Base-by-base conservation (phyloP, 2,113 vertebrate genomes). In the Capreolus pygargus region DNA sequence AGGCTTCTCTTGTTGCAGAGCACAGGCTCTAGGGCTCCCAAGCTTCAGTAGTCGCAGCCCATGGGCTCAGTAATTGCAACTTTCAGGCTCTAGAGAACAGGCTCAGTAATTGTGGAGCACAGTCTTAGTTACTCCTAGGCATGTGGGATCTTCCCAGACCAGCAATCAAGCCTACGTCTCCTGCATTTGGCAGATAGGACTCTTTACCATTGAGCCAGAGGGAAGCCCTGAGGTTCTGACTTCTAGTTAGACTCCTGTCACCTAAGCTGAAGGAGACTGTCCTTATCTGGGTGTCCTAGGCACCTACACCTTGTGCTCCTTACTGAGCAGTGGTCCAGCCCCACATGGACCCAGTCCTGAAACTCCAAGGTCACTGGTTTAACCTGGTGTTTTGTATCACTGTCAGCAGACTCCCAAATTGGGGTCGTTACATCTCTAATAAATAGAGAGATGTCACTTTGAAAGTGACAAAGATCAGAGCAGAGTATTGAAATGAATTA, bases 51-150 rank as follows among this genome's bases (percentile, higher is more conserved):
- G 36, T 43, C 14, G 70, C 23, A 27, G 70, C 23, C 11, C 21
- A 7, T 43, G 6, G 39, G 70, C 39, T 76, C 70, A 76, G 39
- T 43, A 25, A 43, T 43, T 27, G 70, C 39, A 76, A 3, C 12
- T 43, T 43, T 6, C 23, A 14, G 39, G 3, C 39, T 76, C 70
- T 76, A 27, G 70, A 43, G 70, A 39, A 27, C 70, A 76, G 70
- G 6, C 39, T 76, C 39, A 43, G 0, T 27, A 76, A 12, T 76
- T 74, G 70, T 7, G 39, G 39, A 0, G 0, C 23, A 27, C 39
- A 43, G 23, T 39, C 70, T 43, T 76, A 76, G 70, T 76, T 43
- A 43, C 3, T 76, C 3, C 39, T 25, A 43, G 39, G 70, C 12
- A 7, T 15, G 21, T 43, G 23, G 70, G 39, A 27, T 76, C 70